A percentile compares a stretch with the other conserved stretches of the same genome.
phyloP scores from a whole-genome alignment of 2,797 vertebrate species.

The Onychomys leucogaster region DNA sequence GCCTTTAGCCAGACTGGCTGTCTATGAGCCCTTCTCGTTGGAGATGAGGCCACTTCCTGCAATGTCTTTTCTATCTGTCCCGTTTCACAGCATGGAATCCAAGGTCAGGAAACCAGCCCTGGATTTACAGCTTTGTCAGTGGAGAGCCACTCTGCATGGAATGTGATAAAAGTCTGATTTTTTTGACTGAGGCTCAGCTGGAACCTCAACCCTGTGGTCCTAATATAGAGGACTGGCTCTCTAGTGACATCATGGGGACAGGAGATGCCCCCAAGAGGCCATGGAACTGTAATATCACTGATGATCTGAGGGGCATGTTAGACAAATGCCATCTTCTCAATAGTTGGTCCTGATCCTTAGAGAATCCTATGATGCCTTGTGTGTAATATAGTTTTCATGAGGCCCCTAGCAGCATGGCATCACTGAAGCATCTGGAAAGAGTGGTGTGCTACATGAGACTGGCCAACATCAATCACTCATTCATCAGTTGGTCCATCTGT shows the following conservation, averaged over 20 bases:
- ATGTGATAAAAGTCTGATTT: neutral
- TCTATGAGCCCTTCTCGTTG: neutral
- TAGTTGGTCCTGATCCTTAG: slow-evolving; percentile 21
- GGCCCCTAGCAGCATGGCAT: neutral
- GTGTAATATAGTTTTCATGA: neutral
- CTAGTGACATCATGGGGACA: neutral
- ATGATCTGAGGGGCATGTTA: neutral
- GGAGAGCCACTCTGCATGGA: neutral
- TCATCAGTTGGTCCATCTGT: neutral
- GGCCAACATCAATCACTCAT: neutral
- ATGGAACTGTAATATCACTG: neutral
- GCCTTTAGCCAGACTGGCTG: neutral
- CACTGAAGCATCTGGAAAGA: neutral
- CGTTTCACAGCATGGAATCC: neutral
- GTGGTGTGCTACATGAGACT: accelerated
- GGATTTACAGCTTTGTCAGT: neutral
- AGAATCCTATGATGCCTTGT: neutral
- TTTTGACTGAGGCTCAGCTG: neutral
- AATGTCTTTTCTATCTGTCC: neutral
- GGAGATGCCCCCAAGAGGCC: neutral
- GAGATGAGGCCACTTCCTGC: neutral
- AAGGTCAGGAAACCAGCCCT: neutral
- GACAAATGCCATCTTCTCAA: neutral
- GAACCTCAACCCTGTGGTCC: neutral
- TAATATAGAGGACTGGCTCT: neutral